A percentile compares a stretch with the other conserved stretches of the same genome.
Conservation (phyloP, 2,797 vertebrate species). For the Catostomus latipinnis region DNA sequence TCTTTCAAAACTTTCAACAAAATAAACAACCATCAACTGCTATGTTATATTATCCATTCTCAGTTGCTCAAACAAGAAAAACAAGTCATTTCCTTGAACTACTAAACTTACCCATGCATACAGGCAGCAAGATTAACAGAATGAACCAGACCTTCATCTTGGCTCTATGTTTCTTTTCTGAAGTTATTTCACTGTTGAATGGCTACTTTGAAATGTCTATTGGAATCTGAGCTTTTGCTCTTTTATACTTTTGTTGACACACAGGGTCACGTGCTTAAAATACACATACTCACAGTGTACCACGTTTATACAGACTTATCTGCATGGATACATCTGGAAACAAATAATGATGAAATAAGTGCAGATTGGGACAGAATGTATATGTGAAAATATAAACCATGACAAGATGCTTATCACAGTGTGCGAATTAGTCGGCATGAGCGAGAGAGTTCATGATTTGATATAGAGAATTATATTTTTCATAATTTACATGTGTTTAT, state of each 20-base stretch:
- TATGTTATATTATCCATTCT: neutral
- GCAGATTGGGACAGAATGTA: neutral
- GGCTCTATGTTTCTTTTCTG: slow-evolving; percentile 8
- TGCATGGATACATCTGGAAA: neutral
- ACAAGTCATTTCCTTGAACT: neutral
- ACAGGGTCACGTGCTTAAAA: neutral
- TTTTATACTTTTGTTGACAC: slow-evolving; percentile 51
- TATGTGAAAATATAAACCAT: neutral
- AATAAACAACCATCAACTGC: too few species aligned
- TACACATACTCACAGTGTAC: slow-evolving; percentile 5
- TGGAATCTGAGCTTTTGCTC: neutral
- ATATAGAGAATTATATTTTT: too few species aligned
- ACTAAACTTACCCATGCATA: slow-evolving; percentile 50
- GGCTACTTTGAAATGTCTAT: slow-evolving; percentile 3
- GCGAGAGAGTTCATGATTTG: neutral
- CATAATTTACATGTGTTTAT: too few species aligned
- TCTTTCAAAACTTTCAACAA: too few species aligned
- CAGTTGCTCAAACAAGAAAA: too few species aligned
- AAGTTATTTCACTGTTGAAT: neutral
- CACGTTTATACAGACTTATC: slow-evolving; percentile 44
- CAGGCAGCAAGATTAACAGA: slow-evolving; percentile 59
- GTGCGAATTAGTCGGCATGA: neutral
- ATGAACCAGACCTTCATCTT: slow-evolving; percentile 60
- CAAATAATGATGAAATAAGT: neutral
- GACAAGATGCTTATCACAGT: neutral